phyloP scores from a whole-genome alignment of 2,888 invertebrate genomes.

The Agriopis aurantiaria region DNA sequence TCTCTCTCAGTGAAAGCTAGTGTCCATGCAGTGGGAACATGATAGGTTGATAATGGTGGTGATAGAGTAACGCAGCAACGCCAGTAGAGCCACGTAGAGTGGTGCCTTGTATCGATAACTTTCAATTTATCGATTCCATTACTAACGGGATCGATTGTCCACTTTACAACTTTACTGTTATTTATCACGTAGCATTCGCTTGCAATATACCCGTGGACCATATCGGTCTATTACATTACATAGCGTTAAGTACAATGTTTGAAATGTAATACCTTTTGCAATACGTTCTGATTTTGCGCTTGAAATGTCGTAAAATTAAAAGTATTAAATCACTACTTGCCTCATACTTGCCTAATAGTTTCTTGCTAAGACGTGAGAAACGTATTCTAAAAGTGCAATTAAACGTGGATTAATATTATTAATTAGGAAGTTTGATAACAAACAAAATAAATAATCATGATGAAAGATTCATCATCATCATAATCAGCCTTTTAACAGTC shows the following conservation, averaged over 20 bases:
- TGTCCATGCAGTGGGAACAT: too few species aligned
- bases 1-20: too few species aligned
- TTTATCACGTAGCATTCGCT: slow-evolving; percentile 43
- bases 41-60: background rate
- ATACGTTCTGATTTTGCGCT: slow-evolving; percentile 29
- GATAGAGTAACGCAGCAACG: background rate
- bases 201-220: slow-evolving; percentile 40
- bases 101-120: slow-evolving; percentile 51
- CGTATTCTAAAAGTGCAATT: slow-evolving; percentile 12
- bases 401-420: slow-evolving; percentile 7
- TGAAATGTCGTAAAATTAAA: slow-evolving; percentile 31
- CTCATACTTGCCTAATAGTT: slow-evolving; percentile 18
- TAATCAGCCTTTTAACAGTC: too few species aligned
- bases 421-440: background rate
- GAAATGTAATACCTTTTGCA: slow-evolving; percentile 29
- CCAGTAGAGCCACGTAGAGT: slow-evolving; percentile 41
- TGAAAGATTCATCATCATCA: too few species aligned
- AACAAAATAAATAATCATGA: too few species aligned
- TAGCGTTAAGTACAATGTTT: slow-evolving; percentile 42
- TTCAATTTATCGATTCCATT: slow-evolving; percentile 50
- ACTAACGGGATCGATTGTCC: slow-evolving; percentile 47
- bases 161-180: slow-evolving; percentile 11
- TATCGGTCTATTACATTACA: slow-evolving; percentile 40
- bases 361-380: slow-evolving; percentile 12
- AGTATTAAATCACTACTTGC: slow-evolving; percentile 25